phyloP scores from a whole-genome alignment of 2,113 vertebrate genomes.

The Cranoglanis bouderius region DNA sequence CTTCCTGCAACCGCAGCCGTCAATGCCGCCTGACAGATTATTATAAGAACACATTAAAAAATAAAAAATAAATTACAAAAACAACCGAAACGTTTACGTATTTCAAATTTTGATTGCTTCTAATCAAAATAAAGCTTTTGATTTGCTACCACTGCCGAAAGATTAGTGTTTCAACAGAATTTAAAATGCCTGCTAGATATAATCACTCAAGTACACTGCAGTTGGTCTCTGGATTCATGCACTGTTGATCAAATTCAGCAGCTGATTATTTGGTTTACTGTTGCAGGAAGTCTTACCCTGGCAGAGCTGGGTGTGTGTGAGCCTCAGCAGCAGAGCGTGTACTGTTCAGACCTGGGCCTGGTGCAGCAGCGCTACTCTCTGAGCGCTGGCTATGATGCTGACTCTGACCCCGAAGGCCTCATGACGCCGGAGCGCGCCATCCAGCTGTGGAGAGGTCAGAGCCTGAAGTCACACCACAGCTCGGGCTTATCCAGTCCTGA shows the following conservation, averaged over 20 bases:
- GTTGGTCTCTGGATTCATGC: neutral
- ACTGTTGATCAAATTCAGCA: neutral
- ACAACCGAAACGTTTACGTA: no score
- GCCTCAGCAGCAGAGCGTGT: conserved; percentile 77
- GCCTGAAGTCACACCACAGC: conserved; percentile 80
- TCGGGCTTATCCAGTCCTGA: conserved; percentile 84
- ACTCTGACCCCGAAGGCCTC: conserved; percentile 83
- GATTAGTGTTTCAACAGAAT: neutral
- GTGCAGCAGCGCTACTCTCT: conserved; percentile 81
- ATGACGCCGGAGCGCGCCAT: conserved; percentile 85
- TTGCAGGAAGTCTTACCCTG: conserved; percentile 84
- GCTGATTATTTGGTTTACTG: neutral
- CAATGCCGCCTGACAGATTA: no score
- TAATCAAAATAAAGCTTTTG: no score
- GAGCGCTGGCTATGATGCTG: conserved; percentile 78
- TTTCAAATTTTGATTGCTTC: no score
- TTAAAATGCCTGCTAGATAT: neutral
- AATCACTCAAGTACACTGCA: neutral
- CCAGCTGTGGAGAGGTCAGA: conserved; percentile 79
- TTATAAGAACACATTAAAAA: no score
- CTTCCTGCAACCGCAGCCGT: no score
- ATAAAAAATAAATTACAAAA: no score
- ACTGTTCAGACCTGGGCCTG: conserved; percentile 83
- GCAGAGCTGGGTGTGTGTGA: conserved; percentile 86
- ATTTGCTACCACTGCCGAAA: neutral